Conservation (phyloP, 2,888 invertebrate species). For the Drosophila phalerata region DNA sequence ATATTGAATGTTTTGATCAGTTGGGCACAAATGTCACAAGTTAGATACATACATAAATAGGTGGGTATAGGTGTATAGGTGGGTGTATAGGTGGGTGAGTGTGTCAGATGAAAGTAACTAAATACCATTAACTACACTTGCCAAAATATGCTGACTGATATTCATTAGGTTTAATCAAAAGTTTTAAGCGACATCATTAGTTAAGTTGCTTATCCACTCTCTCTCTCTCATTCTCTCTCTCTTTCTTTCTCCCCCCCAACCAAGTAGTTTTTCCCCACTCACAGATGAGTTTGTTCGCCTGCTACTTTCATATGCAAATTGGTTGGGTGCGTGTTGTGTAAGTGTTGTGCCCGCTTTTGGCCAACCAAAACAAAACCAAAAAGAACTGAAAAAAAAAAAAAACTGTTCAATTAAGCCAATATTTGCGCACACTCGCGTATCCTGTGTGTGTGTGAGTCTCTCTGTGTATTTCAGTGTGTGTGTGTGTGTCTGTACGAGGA, state of each 20-base stretch:
- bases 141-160: background rate
- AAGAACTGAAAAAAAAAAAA: conserved; percentile 35
- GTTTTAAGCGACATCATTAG: conserved; percentile 46
- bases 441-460: conserved; percentile 13
- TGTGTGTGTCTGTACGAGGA: conserved; percentile 33
- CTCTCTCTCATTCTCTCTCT: background rate
- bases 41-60: background rate
- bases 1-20: conserved; percentile 21
- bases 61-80: background rate
- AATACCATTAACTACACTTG: too few species aligned
- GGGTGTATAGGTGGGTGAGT: background rate
- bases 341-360: conserved; percentile 30
- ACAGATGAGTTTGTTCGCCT: background rate
- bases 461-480: conserved; percentile 17
- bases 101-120: background rate
- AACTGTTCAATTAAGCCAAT: conserved; percentile 78
- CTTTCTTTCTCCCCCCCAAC: too few species aligned
- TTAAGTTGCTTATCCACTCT: conserved; percentile 7
- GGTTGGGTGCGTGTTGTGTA: conserved; percentile 55
- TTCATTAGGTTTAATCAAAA: conserved; percentile 14
- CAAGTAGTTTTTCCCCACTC: background rate
- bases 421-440: conserved; percentile 74
- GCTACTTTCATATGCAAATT: conserved; percentile 72
- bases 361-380: conserved; percentile 50
- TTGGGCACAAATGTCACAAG: background rate